Conservation (phyloP, 2,888 invertebrate genomes). For the Heliconius ethilla region DNA sequence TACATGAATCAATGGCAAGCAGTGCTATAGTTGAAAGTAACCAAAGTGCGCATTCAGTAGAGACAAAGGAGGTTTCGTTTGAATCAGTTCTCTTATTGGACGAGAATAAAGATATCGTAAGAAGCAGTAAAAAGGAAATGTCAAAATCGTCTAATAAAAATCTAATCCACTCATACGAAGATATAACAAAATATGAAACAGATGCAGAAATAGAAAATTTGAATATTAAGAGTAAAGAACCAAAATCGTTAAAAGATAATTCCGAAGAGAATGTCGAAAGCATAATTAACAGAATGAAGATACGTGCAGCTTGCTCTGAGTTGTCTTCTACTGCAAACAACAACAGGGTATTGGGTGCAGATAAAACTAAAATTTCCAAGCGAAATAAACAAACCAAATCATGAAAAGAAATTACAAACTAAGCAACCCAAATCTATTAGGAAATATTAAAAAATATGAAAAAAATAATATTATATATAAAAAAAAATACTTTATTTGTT, state of each 20-base stretch:
- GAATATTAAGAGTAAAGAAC: conserved; percentile 34
- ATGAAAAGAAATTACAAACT: neutral
- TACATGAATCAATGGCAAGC: conserved; percentile 40
- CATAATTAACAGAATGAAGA: conserved; percentile 38
- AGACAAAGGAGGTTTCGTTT: conserved; percentile 26
- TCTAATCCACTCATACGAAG: conserved; percentile 31
- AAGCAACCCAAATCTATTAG: neutral
- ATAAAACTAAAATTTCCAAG: neutral
- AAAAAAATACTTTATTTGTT: no score
- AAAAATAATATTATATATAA: neutral
- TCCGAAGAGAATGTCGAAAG: conserved; percentile 39
- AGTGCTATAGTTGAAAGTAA: neutral
- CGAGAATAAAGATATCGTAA: neutral
- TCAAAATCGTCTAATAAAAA: neutral
- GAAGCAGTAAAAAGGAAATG: neutral
- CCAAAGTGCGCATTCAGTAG: conserved; percentile 25
- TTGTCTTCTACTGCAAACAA: neutral
- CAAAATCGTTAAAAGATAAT: conserved; percentile 19
- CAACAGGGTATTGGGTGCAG: neutral
- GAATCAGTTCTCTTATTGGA: conserved; percentile 5
- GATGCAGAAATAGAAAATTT: conserved; percentile 18
- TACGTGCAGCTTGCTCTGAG: conserved; percentile 23
- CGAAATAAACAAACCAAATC: neutral
- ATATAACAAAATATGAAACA: conserved; percentile 5
- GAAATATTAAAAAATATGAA: neutral